Percentiles rank a stretch among this genome's conserved stretches.
These are phyloP conservation scores for Propithecus deckenii DNA, from an alignment of 2,797 vertebrate genomes.

Conservation along the genomic window DNA sequence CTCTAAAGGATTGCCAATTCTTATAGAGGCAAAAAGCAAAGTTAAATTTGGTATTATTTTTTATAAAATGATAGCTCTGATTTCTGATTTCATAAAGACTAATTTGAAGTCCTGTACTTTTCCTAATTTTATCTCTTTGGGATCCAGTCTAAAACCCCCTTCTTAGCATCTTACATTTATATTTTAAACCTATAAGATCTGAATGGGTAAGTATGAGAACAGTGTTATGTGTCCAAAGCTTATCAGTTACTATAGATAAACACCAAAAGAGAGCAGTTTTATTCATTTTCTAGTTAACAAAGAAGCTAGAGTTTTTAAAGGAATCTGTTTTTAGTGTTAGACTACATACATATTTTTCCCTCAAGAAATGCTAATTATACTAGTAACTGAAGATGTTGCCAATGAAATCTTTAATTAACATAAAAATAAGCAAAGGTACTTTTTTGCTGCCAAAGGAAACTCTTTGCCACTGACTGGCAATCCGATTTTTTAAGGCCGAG, in stretches of 20 bases:
- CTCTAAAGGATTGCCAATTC: not conserved
- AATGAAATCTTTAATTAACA: not conserved
- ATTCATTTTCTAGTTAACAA: not conserved
- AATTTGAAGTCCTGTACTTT: not conserved
- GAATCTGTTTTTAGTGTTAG: not conserved
- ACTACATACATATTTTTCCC: not conserved
- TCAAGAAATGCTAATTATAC: not conserved
- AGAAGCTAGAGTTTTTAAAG: not conserved
- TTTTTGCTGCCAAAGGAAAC: not conserved
- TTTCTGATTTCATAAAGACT: constrained; percentile 14
- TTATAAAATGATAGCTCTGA: not conserved
- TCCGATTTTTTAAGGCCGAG: not conserved
- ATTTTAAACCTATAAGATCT: constrained; percentile 18
- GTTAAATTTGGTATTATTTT: not conserved
- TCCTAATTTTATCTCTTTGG: constrained; percentile 1
- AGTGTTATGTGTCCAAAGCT: not conserved
- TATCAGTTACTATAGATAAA: not conserved
- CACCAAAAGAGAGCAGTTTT: not conserved
- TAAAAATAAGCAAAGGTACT: not conserved
- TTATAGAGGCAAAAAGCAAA: not conserved
- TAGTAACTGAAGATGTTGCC: not conserved
- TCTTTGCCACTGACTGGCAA: not conserved
- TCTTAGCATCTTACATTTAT: not conserved
- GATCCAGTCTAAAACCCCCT: not conserved
- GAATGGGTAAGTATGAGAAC: not conserved